Evolutionary conservation across 2,888 invertebrate genomes (phyloP).

Genomic region (Anthrax anthrax): DNA sequence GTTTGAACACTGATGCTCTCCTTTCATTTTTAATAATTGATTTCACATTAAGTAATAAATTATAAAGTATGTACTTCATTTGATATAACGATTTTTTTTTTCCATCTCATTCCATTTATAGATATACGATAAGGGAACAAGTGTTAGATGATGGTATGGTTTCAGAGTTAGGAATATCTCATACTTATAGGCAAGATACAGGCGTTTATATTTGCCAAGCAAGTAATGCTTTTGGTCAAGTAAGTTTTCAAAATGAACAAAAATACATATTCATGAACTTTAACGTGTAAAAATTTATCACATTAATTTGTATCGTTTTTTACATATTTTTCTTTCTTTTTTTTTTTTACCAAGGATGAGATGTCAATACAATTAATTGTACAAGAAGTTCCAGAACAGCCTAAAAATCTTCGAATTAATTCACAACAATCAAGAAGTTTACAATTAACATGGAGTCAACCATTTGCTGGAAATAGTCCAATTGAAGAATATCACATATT

Average conservation of each 20-base stretch:
- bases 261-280: not conserved
- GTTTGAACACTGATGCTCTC: no score
- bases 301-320: no score
- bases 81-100: no score
- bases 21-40: no score
- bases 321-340: not conserved
- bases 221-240: conserved; percentile 81
- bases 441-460: conserved; percentile 78
- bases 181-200: conserved; percentile 76
- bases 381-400: conserved; percentile 82
- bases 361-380: conserved; percentile 82
- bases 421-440: conserved; percentile 74
- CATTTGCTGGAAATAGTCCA: conserved; percentile 78
- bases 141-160: conserved; percentile 65
- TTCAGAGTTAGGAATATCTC: conserved; percentile 70
- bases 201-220: conserved; percentile 79
- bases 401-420: conserved; percentile 69
- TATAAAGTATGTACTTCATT: no score
- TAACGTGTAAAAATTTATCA: not conserved
- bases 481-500: conserved; percentile 80
- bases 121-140: conserved; percentile 63
- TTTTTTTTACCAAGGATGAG: conserved; percentile 62
- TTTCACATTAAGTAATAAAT: no score
- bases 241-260: conserved; percentile 22
- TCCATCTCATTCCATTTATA: no score